phyloP scores from a whole-genome alignment of 2,888 invertebrate genomes.

The Euplexia lucipara region DNA sequence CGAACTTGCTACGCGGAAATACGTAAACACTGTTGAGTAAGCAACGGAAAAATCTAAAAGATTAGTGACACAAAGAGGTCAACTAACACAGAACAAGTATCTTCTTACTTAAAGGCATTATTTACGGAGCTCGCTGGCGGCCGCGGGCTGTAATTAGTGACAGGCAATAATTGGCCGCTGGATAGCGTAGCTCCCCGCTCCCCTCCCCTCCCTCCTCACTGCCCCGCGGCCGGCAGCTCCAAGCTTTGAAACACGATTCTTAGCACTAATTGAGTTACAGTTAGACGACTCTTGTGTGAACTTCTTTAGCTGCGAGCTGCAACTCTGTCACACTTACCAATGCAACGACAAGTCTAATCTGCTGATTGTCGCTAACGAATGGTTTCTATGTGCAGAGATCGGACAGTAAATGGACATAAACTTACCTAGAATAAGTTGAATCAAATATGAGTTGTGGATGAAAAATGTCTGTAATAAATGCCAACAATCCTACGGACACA shows the following conservation, averaged over 20 bases:
- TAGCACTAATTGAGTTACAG: slow-evolving; percentile 55
- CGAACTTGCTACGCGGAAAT: background rate
- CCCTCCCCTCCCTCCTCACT: background rate
- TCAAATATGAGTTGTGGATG: slow-evolving; percentile 3
- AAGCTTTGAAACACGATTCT: slow-evolving; percentile 55
- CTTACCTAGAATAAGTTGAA: background rate
- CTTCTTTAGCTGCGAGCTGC: slow-evolving; percentile 24
- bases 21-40: background rate
- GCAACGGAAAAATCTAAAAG: background rate
- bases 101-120: slow-evolving; percentile 26
- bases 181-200: background rate
- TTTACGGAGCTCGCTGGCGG: background rate
- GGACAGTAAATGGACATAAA: background rate
- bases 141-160: slow-evolving; percentile 47
- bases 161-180: slow-evolving; percentile 40
- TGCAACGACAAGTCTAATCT: background rate
- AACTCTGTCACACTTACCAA: background rate
- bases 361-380: background rate
- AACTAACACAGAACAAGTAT: background rate
- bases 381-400: background rate
- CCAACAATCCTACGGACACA: background rate
- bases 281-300: slow-evolving; percentile 32
- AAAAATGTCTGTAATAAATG: slow-evolving; percentile 8
- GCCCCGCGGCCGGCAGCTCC: background rate
- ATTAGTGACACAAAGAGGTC: background rate